Evolutionary conservation across 2,888 invertebrate species (phyloP).

Genomic region (Drosophila kuntzei): DNA sequence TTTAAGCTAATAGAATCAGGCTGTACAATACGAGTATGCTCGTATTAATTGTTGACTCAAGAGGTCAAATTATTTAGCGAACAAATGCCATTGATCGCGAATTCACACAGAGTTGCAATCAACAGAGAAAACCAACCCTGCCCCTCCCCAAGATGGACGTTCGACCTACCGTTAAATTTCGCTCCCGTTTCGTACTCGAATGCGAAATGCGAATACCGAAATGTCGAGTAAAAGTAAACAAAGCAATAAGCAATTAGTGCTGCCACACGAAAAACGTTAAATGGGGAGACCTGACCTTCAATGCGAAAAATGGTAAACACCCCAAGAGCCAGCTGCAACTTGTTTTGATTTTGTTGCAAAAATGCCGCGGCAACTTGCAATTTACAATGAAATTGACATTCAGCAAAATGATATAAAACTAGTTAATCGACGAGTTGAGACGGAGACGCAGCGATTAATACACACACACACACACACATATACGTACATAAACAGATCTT

Average conservation of each 20-base stretch:
- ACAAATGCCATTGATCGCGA: conserved; percentile 68
- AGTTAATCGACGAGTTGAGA: conserved; percentile 62
- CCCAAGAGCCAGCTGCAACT: conserved; percentile 65
- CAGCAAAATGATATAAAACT: conserved; percentile 73
- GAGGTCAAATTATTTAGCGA: conserved; percentile 79
- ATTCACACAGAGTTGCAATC: conserved; percentile 60
- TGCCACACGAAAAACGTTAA: conserved; percentile 52
- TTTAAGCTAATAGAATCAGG: conserved; percentile 70
- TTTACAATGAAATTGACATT: conserved; percentile 80
- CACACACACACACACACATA: conserved; percentile 32
- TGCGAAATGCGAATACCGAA: conserved; percentile 43
- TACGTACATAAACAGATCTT: conserved; percentile 13
- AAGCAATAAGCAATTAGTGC: conserved; percentile 74
- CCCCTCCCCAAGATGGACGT: conserved; percentile 21
- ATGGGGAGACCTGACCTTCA: conserved; percentile 51
- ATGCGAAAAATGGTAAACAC: conserved; percentile 64
- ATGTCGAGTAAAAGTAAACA: conserved; percentile 74
- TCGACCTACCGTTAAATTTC: conserved; percentile 68
- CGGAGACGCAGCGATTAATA: conserved; percentile 52
- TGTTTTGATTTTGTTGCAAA: conserved; percentile 66
- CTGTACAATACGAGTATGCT: conserved; percentile 7
- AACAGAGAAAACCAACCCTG: conserved; percentile 6
- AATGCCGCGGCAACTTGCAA: conserved; percentile 51
- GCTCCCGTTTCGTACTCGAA: conserved; percentile 56
- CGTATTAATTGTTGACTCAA: conserved; percentile 71